phyloP scores from a whole-genome alignment of 2,888 invertebrate species.

The Geophilus truncorum region DNA sequence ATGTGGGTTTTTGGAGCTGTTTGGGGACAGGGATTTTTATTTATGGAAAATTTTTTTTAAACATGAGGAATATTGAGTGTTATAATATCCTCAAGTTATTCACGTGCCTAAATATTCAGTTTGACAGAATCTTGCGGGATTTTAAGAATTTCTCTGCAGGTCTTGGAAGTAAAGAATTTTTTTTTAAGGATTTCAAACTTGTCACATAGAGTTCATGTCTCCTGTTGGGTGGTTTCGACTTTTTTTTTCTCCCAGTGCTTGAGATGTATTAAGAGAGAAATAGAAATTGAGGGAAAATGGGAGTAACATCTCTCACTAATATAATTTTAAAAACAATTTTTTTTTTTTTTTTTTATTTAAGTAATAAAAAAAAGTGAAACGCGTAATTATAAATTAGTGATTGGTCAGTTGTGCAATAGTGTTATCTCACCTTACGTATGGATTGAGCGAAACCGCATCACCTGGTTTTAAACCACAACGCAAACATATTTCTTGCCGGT shows the following conservation, averaged over 20 bases:
- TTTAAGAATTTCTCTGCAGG: neutral
- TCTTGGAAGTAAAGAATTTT: neutral
- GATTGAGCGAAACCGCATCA: neutral
- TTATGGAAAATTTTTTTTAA: neutral
- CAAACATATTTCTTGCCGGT: constrained; percentile 12
- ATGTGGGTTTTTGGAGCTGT: neutral
- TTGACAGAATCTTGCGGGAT: neutral
- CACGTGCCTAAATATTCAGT: neutral
- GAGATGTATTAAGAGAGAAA: no score
- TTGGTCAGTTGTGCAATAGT: neutral
- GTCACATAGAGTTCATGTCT: constrained; percentile 2
- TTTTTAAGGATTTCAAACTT: constrained; percentile 1
- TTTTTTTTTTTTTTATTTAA: neutral
- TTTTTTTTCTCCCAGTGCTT: no score
- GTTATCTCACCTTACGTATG: neutral
- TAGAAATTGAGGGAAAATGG: no score
- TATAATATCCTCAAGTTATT: neutral
- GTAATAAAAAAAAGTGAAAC: neutral
- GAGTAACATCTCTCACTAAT: neutral
- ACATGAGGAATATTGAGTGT: neutral
- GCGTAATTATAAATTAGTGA: neutral
- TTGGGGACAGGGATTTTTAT: neutral
- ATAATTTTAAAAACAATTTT: neutral
- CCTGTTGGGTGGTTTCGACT: neutral
- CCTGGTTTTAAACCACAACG: neutral